Conservation (phyloP, 92 coral and sea anemone species). For the Parazoanthus swiftii region DNA sequence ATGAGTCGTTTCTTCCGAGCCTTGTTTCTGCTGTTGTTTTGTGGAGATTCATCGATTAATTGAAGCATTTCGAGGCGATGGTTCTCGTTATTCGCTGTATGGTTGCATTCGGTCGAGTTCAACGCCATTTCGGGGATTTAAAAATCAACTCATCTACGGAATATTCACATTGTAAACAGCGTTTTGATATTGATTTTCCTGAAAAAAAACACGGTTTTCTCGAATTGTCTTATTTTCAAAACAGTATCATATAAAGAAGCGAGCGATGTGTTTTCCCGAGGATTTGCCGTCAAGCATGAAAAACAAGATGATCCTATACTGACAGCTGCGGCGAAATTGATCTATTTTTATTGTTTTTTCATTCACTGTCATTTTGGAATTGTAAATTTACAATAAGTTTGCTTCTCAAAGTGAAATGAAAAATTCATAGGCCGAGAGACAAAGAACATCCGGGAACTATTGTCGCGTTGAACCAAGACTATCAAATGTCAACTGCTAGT, state of each 20-base stretch:
- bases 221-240: not conserved
- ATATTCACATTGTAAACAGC: not conserved
- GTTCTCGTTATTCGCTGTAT: not conserved
- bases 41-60: not conserved
- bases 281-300: constrained; percentile 21
- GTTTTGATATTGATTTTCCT: not conserved
- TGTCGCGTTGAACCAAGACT: not conserved
- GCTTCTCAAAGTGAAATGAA: constrained; percentile 44
- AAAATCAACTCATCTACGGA: constrained; percentile 23
- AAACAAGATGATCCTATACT: constrained; percentile 19
- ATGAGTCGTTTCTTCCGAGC: constrained; percentile 54
- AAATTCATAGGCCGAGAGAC: constrained; percentile 30
- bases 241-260: not conserved
- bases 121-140: constrained; percentile 24
- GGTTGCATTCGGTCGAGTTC: constrained; percentile 19
- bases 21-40: not conserved
- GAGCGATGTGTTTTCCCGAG: constrained; percentile 1
- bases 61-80: constrained; percentile 14
- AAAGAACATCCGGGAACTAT: constrained; percentile 39
- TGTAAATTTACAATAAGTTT: constrained; percentile 65
- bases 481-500: constrained; percentile 17
- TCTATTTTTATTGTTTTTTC: constrained; percentile 73
- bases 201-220: not conserved
- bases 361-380: constrained; percentile 88
- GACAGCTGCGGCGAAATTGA: constrained; percentile 80